These are phyloP conservation scores for Leucoraja erinaceus DNA, from an alignment of 2,113 vertebrate genomes.

Conservation along the genomic window DNA sequence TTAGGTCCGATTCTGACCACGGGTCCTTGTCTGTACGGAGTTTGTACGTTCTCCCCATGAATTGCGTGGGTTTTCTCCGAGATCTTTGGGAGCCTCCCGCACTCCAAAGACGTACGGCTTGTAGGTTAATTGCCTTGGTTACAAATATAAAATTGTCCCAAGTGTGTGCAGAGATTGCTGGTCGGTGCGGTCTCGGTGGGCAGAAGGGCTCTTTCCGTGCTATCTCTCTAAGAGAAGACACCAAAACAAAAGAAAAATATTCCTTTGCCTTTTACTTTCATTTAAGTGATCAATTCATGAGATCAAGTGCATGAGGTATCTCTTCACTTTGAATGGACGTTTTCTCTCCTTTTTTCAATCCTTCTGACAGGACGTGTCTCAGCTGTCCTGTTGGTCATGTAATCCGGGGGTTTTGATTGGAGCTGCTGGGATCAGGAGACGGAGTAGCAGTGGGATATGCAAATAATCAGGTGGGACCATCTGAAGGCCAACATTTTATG, in stretches of 20 bases:
- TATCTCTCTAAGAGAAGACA: not conserved
- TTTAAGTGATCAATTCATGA: not conserved
- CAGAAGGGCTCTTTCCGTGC: too few species aligned
- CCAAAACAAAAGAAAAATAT: not conserved
- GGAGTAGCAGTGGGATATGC: slow-evolving; percentile 15
- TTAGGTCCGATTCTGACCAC: too few species aligned
- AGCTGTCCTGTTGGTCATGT: not conserved
- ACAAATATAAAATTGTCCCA: too few species aligned
- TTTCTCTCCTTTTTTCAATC: not conserved
- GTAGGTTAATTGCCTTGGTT: too few species aligned
- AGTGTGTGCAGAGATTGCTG: too few species aligned
- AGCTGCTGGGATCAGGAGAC: slow-evolving; percentile 17
- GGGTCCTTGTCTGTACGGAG: too few species aligned
- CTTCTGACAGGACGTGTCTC: not conserved
- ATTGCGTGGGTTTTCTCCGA: too few species aligned
- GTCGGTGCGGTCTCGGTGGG: too few species aligned
- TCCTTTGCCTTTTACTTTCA: not conserved
- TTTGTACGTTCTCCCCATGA: too few species aligned
- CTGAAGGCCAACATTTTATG: not conserved
- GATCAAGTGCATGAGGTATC: not conserved
- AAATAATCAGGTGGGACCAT: slow-evolving; percentile 11
- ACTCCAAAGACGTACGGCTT: too few species aligned
- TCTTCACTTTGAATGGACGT: not conserved
- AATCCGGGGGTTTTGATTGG: not conserved
- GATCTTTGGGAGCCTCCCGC: too few species aligned